phyloP scores from a whole-genome alignment of 2,888 invertebrate species.

The Brenthis ino region DNA sequence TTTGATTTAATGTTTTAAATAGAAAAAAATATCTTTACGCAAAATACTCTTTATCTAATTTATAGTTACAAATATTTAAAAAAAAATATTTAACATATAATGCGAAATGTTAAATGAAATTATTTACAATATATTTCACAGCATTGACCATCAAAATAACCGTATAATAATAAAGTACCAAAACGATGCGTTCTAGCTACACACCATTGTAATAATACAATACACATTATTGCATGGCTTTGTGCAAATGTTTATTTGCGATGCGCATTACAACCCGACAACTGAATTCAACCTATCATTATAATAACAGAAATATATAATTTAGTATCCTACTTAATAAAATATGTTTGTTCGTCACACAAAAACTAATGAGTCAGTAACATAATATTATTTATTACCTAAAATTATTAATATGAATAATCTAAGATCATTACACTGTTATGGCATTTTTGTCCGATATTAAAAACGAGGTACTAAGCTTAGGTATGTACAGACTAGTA shows the following conservation, averaged over 20 bases:
- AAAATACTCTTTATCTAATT: no score
- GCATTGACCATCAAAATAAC: no score
- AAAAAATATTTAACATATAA: no score
- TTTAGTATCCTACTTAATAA: constrained; percentile 3
- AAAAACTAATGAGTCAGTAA: background rate
- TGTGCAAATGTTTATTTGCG: constrained; percentile 65
- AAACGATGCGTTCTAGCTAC: constrained; percentile 42
- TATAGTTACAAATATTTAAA: no score
- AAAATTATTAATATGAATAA: no score
- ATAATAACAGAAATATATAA: constrained; percentile 11
- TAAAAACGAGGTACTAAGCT: background rate
- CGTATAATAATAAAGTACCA: constrained; percentile 50
- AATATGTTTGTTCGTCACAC: background rate
- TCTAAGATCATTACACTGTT: no score
- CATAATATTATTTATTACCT: background rate
- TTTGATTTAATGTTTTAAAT: no score
- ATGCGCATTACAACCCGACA: constrained; percentile 36
- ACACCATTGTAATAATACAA: constrained; percentile 60
- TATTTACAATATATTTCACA: no score
- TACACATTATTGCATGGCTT: constrained; percentile 66
- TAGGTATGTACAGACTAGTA: background rate
- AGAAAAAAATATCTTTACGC: no score
- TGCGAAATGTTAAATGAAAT: no score
- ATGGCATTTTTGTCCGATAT: no score
- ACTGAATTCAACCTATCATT: constrained; percentile 7